These are phyloP conservation scores for Stenodema calcarata DNA, from an alignment of 2,888 invertebrate species.

Conservation along the genomic window DNA sequence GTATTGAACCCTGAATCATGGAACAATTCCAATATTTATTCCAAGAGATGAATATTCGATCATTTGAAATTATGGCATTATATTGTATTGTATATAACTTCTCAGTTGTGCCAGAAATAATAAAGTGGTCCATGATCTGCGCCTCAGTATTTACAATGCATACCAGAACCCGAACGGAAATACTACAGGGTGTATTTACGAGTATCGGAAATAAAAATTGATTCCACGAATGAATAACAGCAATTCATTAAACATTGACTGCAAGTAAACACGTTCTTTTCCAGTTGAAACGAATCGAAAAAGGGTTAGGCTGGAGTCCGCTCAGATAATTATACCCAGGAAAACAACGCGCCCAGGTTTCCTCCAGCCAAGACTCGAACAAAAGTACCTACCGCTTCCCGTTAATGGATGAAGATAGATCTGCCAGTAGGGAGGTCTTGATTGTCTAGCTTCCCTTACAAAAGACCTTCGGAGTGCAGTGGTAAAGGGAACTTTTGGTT, in stretches of 20 bases:
- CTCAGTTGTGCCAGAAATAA: too few species aligned
- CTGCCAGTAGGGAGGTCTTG: background rate
- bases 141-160: too few species aligned
- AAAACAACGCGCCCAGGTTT: conserved; percentile 19
- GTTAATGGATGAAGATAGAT: conserved; percentile 41
- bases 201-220: too few species aligned
- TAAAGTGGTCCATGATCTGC: too few species aligned
- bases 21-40: too few species aligned
- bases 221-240: background rate
- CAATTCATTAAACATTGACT: background rate
- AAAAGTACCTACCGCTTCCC: background rate
- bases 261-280: background rate
- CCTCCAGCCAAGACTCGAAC: background rate
- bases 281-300: background rate
- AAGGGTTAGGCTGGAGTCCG: background rate
- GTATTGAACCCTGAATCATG: too few species aligned
- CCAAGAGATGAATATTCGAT: too few species aligned
- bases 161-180: too few species aligned
- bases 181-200: too few species aligned
- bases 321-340: conserved; percentile 18
- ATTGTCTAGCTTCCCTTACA: conserved; percentile 22
- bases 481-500: background rate
- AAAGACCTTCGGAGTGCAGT: background rate
- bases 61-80: too few species aligned
- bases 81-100: too few species aligned